Conservation (phyloP, 1,140 invertebrate species). For the Drosophila nasuta region DNA sequence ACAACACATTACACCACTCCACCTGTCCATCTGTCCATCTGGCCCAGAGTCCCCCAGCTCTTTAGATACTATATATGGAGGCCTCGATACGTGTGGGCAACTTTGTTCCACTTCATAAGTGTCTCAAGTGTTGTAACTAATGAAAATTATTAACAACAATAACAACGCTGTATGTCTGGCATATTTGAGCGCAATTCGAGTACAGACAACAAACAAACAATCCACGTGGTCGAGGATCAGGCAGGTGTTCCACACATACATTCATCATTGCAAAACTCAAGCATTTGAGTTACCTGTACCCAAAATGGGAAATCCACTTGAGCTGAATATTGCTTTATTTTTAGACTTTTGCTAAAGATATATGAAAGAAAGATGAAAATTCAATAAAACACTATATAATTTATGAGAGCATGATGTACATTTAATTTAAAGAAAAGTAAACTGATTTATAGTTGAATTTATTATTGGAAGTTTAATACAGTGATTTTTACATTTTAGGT, state of each 20-base stretch:
- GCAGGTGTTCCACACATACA: slow-evolving; percentile 1
- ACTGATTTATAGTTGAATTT: no score
- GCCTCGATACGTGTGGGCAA: slow-evolving; percentile 16
- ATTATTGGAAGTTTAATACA: no score
- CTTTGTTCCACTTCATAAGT: slow-evolving; percentile 62
- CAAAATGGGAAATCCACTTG: no score
- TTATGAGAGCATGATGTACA: no score
- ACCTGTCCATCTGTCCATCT: slow-evolving; percentile 43
- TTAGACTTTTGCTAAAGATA: no score
- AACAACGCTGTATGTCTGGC: not conserved
- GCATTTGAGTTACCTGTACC: not conserved
- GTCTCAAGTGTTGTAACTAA: slow-evolving; percentile 74
- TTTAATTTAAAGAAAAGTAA: no score
- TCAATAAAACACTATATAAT: no score
- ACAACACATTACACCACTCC: no score
- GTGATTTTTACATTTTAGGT: no score
- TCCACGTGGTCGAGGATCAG: slow-evolving; percentile 68
- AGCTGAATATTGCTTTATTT: no score
- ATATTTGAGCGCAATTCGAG: slow-evolving; percentile 1
- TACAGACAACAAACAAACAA: slow-evolving; percentile 7
- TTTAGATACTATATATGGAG: slow-evolving; percentile 37
- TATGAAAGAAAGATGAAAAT: no score
- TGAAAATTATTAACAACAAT: slow-evolving; percentile 44
- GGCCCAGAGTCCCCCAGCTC: slow-evolving; percentile 15
- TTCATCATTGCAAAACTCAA: slow-evolving; percentile 17